A percentile compares a stretch with the other conserved stretches of the same genome.
Conservation (phyloP, 2,888 invertebrate genomes). For the Synergus laeviventris region DNA sequence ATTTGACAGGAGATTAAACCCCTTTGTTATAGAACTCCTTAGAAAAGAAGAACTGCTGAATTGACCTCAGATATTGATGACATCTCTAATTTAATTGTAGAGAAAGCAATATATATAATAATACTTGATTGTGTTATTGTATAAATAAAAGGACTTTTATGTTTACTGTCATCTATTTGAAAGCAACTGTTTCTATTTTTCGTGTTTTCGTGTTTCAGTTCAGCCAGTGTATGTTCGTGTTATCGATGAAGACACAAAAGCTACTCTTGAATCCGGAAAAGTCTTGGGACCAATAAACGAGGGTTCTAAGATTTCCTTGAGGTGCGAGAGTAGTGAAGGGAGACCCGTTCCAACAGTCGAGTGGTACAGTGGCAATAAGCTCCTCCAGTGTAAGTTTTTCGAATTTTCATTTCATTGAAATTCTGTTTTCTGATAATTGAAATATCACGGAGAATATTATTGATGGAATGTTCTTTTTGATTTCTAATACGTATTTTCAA, state of each 20-base stretch:
- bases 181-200: neutral
- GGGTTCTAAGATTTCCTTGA: slow-evolving; percentile 82
- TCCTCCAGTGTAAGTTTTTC: slow-evolving; percentile 66
- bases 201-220: slow-evolving; percentile 80
- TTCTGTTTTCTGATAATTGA: slow-evolving; percentile 31
- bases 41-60: too few species aligned
- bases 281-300: slow-evolving; percentile 85
- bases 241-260: slow-evolving; percentile 80
- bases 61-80: too few species aligned
- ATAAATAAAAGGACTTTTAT: too few species aligned
- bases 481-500: too few species aligned
- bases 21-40: too few species aligned
- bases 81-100: too few species aligned
- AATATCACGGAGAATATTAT: too few species aligned
- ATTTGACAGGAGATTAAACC: neutral
- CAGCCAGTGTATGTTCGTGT: slow-evolving; percentile 88
- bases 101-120: too few species aligned
- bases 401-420: slow-evolving; percentile 34
- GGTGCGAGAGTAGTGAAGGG: slow-evolving; percentile 87
- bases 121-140: too few species aligned
- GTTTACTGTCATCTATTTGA: neutral
- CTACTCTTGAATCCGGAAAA: slow-evolving; percentile 80
- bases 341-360: slow-evolving; percentile 90
- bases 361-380: slow-evolving; percentile 86
- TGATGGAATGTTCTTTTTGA: too few species aligned